Evolutionary conservation across 2,797 vertebrate genomes (phyloP), one percentile per base, ranked within the genome.

Genomic region (Adrianichthys oophorus): DNA sequence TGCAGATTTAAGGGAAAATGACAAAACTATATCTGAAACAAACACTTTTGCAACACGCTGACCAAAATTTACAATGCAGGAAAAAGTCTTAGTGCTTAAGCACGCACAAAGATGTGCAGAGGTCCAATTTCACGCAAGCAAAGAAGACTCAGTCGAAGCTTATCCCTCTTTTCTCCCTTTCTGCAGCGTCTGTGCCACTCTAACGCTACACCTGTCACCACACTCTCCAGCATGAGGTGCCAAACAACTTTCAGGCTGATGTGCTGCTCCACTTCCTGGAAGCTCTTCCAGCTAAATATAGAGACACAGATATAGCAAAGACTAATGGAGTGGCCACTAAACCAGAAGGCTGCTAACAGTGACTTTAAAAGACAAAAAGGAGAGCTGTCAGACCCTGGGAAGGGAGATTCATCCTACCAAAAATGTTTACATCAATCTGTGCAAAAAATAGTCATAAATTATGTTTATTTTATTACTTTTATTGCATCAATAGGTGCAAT

Each of bases 121-220:
- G 63, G 52, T 90, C 70, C 21, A 43, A 58, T 83, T 85, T 72
- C 78, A 71, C 17, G 48, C 64, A 60, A 16, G 44, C 49, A 59
- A 53, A 66, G 32, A 37, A 37, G 61, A 48, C 73, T 51, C 63
- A 55, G 68, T 53, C 67, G 53, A 54, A 59, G 79, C 78, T 77
- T 69, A 79, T 78, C 64, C 43, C 29, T 68, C 76, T 68, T 67
- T 82, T 85, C 78, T 83, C 84, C 79, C 83, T 85, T 78, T 72
- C 72, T 60, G 50, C 58, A 7, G 58, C 26, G 56, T 68, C 47
- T 46, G 52, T 62, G 67, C 72, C 59, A 41, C 83, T 54, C 64
- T 80, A 77, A 77, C 3, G 23, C 70, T 67, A 77, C 88, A 91
- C 84, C 88, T 90, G 85, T 91, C 87, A 80, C 73, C 61, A 50